Evolutionary conservation across 2,797 vertebrate species (phyloP).

Genomic region (Microhierax caerulescens): DNA sequence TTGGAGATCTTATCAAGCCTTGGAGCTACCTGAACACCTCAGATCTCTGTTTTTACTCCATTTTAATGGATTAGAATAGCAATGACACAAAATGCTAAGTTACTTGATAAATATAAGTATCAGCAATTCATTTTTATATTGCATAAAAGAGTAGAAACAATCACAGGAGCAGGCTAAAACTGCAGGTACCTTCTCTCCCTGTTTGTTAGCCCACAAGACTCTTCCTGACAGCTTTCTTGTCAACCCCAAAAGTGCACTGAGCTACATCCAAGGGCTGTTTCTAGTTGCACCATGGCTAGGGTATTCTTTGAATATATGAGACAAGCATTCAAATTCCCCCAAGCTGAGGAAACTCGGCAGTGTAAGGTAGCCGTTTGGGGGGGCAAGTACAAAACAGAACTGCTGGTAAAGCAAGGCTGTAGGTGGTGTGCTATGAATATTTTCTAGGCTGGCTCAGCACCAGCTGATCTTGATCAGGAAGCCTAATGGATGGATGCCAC

Average conservation of each 20-base stretch:
- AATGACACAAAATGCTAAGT: background rate
- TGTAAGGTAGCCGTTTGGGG: rapidly evolving
- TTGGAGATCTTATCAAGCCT: background rate
- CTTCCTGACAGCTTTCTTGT: background rate
- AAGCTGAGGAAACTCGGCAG: background rate
- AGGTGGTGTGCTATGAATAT: background rate
- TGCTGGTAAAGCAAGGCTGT: background rate
- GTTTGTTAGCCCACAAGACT: background rate
- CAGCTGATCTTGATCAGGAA: background rate
- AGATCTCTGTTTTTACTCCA: background rate
- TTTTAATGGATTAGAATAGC: background rate
- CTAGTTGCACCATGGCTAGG: background rate
- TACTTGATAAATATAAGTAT: background rate
- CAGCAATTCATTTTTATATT: background rate
- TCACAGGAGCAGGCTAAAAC: background rate
- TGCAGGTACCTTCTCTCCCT: background rate
- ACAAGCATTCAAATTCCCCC: background rate
- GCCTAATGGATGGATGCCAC: background rate
- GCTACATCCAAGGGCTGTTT: background rate
- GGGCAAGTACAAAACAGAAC: background rate
- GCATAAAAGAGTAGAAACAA: background rate
- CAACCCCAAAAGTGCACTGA: background rate
- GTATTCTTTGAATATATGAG: background rate
- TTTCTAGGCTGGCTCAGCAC: background rate
- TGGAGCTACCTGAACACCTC: background rate